Evolutionary conservation across 2,797 vertebrate species (phyloP).

Genomic region (Melopsittacus undulatus): DNA sequence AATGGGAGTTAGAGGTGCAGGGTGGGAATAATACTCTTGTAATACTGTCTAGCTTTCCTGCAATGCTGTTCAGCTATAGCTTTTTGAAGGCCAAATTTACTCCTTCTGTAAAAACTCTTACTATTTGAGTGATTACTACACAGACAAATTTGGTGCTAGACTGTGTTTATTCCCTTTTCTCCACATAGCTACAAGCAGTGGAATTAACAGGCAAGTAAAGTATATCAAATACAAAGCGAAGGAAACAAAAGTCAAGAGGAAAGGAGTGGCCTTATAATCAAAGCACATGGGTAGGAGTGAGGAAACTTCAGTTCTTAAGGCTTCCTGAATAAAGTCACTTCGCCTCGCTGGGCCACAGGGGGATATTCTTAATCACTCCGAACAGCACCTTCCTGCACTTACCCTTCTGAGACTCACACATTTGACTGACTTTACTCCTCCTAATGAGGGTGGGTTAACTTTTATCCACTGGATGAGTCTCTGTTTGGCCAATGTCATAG

Average conservation of each 20-base stretch:
- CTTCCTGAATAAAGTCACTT: background rate
- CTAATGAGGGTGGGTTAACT: background rate
- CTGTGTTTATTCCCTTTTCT: background rate
- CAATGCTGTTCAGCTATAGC: background rate
- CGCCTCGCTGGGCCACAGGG: rapidly evolving
- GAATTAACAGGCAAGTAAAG: background rate
- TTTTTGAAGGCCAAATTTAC: background rate
- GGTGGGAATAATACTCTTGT: background rate
- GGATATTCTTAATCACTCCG: background rate
- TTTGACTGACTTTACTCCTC: background rate
- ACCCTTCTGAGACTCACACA: background rate
- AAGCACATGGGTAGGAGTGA: background rate
- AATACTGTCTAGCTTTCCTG: background rate
- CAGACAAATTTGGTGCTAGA: background rate
- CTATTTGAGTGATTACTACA: background rate
- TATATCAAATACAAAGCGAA: background rate
- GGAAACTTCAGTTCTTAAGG: background rate
- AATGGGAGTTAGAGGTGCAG: background rate
- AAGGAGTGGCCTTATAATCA: background rate
- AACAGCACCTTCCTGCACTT: background rate
- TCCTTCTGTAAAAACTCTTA: background rate
- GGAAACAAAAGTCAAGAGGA: conserved; percentile 10
- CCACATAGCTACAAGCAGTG: background rate
- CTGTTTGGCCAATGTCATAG: background rate
- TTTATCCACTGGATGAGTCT: background rate